Base-by-base conservation (phyloP, 2,797 vertebrate species). In the Pogoniulus pusillus region DNA sequence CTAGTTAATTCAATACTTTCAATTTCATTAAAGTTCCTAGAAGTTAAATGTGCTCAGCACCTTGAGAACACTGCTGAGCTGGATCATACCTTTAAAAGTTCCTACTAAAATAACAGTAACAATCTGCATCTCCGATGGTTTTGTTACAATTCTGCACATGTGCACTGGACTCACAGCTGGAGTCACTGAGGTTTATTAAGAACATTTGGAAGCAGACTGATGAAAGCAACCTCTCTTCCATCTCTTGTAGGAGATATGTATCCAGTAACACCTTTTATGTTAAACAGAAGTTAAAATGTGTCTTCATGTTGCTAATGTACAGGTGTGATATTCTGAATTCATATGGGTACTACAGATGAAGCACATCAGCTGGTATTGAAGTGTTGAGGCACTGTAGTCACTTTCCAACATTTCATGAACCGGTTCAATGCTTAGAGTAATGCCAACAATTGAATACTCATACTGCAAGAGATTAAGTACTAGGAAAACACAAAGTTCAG, bases 1-100 rank as follows among this genome's bases (percentile, higher is more conserved):
- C 75, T 66, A 85, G 70, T 65, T 93, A 90, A 86, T 74, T 72
- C 66, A 51, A 59, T 78, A 57, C 69, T 93, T 94, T 85, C 39
- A 86, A 72, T 35, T 71, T 82, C 72, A 78, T 76, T 72, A 47
- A 35, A 73, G 66, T 64, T 91, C 30, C 60, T 86, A 66, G 58
- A 88, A 82, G 62, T 70, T 62, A 88, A 82, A 39, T 30, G n/a
- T 72, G 66, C 57, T 87, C 53, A 45, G 57, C 39, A 85, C 41
- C 9, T 70, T 37, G 39, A 65, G 43, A 92, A 82, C 24, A 34
- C 6, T 59, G 54, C 41, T 92, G 65, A 76, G 54, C n/a, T 72
- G n/a, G 59, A 94, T 66, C 37, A 87, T 78, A 55, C 13, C 30
- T 22, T 81, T 76, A 32, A 54, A 14, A 82, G 82, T 81, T 91